Evolutionary conservation across 1,140 invertebrate species (phyloP), one percentile per base, ranked within the genome.

Genomic region (Dinoponera quadriceps): DNA sequence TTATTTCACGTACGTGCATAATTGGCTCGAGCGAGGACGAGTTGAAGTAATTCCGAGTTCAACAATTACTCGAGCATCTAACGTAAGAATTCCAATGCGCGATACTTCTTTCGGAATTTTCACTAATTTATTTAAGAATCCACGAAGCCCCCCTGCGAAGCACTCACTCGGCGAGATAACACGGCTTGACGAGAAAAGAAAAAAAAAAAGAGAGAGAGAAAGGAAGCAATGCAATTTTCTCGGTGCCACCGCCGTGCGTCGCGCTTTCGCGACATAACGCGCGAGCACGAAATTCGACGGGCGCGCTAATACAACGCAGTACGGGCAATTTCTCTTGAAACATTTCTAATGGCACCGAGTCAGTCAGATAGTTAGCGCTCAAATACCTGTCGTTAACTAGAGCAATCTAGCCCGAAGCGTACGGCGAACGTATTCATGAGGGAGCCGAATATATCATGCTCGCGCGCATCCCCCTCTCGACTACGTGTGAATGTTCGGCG

Each of bases 321-420:
- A 69, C 81, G 44, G 68, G 74, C 74, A 86, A 86, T 88, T 84
- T 86, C 86, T 88, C 86, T 49, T 29, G 81, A 77, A 84, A 86
- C 85, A 75, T 87, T 88, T 85, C 65, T 78, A 87, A 85, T 80
- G 82, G 66, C 85, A 80, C 29, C 82, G 82, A 87, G 72, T 84
- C 68, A 62, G 85, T 84, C 59, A 75, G 63, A 73, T 88, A 87
- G 85, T 88, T 87, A 75, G 78, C 80, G 75, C 65, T 75, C 66
- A 73, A 87, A 88, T 85, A 87, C 77, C 77, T 85, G 86, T 87
- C 87, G 86, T 87, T 88, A 88, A 88, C 87, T 87, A 82, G 85
- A 82, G 75, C 85, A 87, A 87, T 87, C 85, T 88, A 75, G 60
- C 82, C 74, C 49, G 62, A 54, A 87, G 85, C 69, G 69, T 82